Evolutionary conservation across 2,888 invertebrate species (phyloP).

Genomic region (Xestia xanthographa): DNA sequence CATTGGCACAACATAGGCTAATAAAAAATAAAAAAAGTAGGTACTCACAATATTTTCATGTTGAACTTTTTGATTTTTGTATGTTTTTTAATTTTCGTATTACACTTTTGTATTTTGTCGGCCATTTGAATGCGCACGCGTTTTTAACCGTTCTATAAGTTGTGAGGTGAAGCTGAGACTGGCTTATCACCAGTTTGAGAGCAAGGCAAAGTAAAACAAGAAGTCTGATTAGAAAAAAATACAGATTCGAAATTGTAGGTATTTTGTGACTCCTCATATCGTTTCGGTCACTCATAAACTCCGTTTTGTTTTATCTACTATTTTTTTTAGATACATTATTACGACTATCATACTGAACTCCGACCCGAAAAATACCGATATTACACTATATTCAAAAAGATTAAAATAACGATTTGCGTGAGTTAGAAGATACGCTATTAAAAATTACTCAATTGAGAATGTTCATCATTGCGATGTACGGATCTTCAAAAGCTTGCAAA

Average conservation of each 20-base stretch:
- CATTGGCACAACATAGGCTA: neutral
- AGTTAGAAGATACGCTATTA: neutral
- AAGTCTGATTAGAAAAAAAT: neutral
- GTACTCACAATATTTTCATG: constrained; percentile 28
- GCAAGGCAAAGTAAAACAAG: neutral
- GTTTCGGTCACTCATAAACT: neutral
- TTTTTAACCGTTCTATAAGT: no score
- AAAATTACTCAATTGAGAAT: no score
- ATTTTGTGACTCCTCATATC: neutral
- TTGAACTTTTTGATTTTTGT: neutral
- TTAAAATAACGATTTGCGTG: neutral
- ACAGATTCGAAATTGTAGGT: no score
- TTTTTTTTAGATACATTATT: no score
- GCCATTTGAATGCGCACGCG: neutral
- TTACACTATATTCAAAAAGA: neutral
- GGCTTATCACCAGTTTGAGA: neutral
- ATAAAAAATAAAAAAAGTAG: no score
- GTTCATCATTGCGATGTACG: no score
- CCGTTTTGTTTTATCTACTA: no score
- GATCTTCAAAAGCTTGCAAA: no score
- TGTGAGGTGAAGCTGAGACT: neutral
- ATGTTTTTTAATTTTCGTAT: neutral
- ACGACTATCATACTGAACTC: neutral
- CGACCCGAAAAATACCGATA: neutral
- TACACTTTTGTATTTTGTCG: neutral